Percentiles rank a stretch among this genome's conserved stretches.
phyloP scores from a whole-genome alignment of 2,888 invertebrate genomes.

The Hylaea fasciaria region DNA sequence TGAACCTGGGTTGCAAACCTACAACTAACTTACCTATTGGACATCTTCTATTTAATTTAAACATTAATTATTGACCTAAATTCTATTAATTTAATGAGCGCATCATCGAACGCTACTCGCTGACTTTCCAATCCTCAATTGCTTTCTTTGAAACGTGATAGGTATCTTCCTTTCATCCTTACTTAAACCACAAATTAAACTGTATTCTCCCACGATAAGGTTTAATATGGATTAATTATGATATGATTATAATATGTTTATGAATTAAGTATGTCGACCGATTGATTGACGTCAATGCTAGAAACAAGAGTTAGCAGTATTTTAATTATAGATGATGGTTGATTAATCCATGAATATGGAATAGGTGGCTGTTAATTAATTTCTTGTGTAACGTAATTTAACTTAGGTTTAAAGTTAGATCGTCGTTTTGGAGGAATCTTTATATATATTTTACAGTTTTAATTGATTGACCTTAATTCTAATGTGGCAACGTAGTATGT shows the following conservation, averaged over 20 bases:
- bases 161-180: not conserved
- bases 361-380: conserved; percentile 10
- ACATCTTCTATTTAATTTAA: too few relatives aligned
- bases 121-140: conserved; percentile 15
- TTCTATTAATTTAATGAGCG: not conserved
- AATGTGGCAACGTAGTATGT: too few relatives aligned
- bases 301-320: conserved; percentile 7
- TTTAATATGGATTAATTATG: conserved; percentile 2
- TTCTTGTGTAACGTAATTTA: not conserved
- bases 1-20: too few relatives aligned
- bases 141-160: conserved; percentile 8
- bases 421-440: too few relatives aligned
- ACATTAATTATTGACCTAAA: too few relatives aligned
- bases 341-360: conserved; percentile 3
- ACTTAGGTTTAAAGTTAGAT: too few relatives aligned
- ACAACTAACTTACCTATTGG: too few relatives aligned
- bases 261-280: conserved; percentile 7
- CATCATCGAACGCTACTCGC: not conserved
- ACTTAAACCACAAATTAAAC: not conserved
- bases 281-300: conserved; percentile 14
- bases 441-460: too few relatives aligned
- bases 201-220: conserved; percentile 1
- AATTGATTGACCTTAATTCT: too few relatives aligned
- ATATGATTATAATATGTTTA: not conserved
- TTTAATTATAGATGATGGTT: conserved; percentile 3